These are phyloP conservation scores for Patella vulgata DNA, from an alignment of 1,140 invertebrate genomes.

Conservation along the genomic window DNA sequence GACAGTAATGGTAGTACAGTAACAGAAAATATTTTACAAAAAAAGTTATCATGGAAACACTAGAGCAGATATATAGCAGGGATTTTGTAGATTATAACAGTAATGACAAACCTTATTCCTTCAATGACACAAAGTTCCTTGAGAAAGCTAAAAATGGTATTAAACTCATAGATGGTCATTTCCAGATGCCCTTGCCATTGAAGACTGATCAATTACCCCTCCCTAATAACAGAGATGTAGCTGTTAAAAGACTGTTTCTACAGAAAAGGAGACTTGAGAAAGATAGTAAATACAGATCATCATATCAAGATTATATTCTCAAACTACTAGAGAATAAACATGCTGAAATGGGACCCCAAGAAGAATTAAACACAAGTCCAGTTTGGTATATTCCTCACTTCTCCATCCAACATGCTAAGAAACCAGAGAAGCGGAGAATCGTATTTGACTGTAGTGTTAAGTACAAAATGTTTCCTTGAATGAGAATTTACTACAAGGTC, in stretches of 20 bases:
- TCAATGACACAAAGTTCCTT: no score
- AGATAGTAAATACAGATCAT: background rate
- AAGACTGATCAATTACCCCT: background rate
- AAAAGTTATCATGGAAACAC: no score
- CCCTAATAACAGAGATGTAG: slow-evolving; percentile 2
- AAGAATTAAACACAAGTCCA: background rate
- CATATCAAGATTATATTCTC: no score
- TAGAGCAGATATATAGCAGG: no score
- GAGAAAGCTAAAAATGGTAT: no score
- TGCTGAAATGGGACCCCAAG: background rate
- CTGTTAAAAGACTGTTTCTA: background rate
- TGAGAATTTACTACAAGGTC: slow-evolving; percentile 37
- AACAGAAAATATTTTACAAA: no score
- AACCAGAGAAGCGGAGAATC: slow-evolving; percentile 31
- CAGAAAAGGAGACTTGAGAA: background rate
- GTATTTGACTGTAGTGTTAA: slow-evolving; percentile 28
- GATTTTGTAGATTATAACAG: no score
- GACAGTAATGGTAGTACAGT: no score
- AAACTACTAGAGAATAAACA: slow-evolving; percentile 2
- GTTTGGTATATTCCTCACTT: slow-evolving; percentile 36
- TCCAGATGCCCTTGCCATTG: slow-evolving; percentile 6
- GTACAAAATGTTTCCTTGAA: slow-evolving; percentile 40
- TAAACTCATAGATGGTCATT: background rate
- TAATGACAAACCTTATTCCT: no score
- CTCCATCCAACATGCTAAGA: slow-evolving; percentile 25